phyloP scores from a whole-genome alignment of 2,113 vertebrate species.

The Amia ocellicauda region DNA sequence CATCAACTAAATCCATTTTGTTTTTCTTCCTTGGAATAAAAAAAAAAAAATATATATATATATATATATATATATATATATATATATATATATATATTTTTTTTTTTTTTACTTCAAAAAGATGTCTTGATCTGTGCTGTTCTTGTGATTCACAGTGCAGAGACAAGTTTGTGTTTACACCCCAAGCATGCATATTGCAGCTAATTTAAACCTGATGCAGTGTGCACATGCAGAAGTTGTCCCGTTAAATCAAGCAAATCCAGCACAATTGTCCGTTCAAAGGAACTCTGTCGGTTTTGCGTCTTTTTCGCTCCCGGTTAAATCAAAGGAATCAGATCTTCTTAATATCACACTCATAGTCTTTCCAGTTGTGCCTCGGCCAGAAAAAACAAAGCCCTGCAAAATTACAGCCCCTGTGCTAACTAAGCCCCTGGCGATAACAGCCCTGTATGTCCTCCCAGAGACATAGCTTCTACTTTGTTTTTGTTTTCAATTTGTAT shows the following conservation, averaged over 20 bases:
- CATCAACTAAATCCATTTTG: no score
- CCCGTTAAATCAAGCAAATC: slow-evolving; percentile 12
- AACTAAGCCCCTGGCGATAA: not conserved
- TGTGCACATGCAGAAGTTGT: not conserved
- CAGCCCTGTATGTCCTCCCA: not conserved
- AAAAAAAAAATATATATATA: no score
- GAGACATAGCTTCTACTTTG: no score
- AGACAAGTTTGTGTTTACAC: not conserved
- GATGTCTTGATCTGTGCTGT: not conserved
- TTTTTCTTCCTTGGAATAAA: no score
- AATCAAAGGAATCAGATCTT: slow-evolving; percentile 14
- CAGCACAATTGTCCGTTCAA: not conserved
- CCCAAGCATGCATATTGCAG: not conserved
- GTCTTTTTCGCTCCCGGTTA: not conserved
- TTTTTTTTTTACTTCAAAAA: no score
- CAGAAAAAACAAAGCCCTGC: not conserved
- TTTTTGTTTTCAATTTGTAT: no score
- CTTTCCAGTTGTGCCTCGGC: not conserved
- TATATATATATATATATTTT: no score
- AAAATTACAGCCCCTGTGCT: not conserved
- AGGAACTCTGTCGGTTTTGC: not conserved
- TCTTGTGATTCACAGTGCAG: not conserved
- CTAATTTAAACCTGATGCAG: not conserved
- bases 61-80: no score
- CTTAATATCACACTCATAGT: slow-evolving; percentile 7